Evolutionary conservation across 2,888 invertebrate genomes (phyloP).

Genomic region (Ommatoiulus sabulosus): DNA sequence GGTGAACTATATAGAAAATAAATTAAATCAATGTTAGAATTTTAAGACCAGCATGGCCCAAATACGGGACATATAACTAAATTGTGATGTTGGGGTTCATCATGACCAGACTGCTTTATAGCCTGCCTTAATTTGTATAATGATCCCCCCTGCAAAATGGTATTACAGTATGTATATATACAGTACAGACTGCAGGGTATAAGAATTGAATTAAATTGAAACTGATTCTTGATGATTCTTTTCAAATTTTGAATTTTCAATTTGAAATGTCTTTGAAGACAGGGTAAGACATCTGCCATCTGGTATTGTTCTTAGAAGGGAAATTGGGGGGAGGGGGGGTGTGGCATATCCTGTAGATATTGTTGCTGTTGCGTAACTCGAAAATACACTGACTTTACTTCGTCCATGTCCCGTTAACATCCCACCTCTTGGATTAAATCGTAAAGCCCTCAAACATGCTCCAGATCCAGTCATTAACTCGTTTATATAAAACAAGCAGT

Average conservation of each 20-base stretch:
- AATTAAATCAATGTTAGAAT: background rate
- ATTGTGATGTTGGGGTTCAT: background rate
- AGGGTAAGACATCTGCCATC: background rate
- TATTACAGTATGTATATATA: background rate
- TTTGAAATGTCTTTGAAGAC: background rate
- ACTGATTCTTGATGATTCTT: too few relatives aligned
- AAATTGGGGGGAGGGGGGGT: background rate
- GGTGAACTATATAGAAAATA: constrained; percentile 65
- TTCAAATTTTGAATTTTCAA: background rate
- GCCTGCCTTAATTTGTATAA: too few relatives aligned
- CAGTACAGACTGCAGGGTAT: too few relatives aligned
- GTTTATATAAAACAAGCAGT: background rate
- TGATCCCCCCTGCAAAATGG: too few relatives aligned
- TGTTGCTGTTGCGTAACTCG: background rate
- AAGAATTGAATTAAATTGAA: background rate
- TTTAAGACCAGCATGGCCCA: background rate
- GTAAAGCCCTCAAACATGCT: background rate
- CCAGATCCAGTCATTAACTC: background rate
- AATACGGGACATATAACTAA: too few relatives aligned
- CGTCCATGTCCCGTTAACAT: background rate
- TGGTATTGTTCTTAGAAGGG: background rate
- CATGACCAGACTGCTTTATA: background rate
- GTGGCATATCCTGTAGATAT: constrained; percentile 17
- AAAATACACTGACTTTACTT: background rate
- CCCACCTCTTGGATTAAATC: background rate